Conservation (phyloP, 1,140 invertebrate species). For the Pteromalus puparum region DNA sequence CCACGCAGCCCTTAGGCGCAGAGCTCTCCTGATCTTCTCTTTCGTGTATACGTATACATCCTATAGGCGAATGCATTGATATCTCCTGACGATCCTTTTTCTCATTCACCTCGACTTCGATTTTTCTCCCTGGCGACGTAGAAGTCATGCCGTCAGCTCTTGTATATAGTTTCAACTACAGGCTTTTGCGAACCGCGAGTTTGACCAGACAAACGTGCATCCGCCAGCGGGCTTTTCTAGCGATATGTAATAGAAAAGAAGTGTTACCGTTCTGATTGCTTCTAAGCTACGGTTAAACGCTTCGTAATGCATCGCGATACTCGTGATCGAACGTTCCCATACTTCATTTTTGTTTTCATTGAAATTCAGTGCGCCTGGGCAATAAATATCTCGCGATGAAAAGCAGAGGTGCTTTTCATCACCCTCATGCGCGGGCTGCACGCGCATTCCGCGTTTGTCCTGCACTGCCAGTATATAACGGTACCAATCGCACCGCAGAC, state of each 20-base stretch:
- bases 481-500: not conserved
- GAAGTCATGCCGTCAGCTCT: too few relatives aligned
- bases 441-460: not conserved
- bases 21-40: not conserved
- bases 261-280: not conserved
- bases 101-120: not conserved
- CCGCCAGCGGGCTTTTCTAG: too few relatives aligned
- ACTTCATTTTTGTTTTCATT: not conserved
- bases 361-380: too few relatives aligned
- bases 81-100: not conserved
- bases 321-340: too few relatives aligned
- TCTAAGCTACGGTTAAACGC: not conserved
- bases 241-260: not conserved
- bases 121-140: too few relatives aligned
- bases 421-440: too few relatives aligned
- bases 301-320: too few relatives aligned
- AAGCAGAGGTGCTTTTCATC: too few relatives aligned
- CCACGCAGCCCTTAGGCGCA: not conserved
- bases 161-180: too few relatives aligned
- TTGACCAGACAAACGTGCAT: too few relatives aligned
- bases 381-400: too few relatives aligned
- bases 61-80: not conserved
- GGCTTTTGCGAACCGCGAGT: too few relatives aligned
- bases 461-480: not conserved
- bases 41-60: not conserved